phyloP scores from a whole-genome alignment of 2,797 vertebrate species.

The Lophotriccus pileatus region DNA sequence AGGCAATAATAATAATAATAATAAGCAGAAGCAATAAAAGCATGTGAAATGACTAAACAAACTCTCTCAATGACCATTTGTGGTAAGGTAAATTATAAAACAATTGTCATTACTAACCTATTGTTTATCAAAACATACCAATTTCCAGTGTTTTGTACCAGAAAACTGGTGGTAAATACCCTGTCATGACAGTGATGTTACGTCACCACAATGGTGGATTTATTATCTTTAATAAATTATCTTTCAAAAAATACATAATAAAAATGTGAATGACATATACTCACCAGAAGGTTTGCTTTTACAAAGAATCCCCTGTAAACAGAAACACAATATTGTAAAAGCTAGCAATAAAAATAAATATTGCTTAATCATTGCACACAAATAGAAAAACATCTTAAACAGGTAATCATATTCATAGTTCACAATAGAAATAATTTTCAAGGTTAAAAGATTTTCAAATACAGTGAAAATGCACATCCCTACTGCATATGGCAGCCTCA shows the following conservation, averaged over 20 bases:
- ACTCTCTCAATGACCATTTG: background rate
- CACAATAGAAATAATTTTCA: background rate
- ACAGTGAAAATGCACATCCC: background rate
- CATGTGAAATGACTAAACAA: background rate
- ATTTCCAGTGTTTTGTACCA: background rate
- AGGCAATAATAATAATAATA: background rate
- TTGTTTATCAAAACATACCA: background rate
- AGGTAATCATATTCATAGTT: background rate
- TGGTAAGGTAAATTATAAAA: background rate
- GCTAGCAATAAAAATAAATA: background rate
- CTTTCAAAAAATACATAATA: background rate
- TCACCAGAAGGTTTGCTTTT: conserved; percentile 64
- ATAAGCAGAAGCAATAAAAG: background rate
- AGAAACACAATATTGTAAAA: conserved; percentile 38
- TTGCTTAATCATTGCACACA: background rate
- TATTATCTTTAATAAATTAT: background rate
- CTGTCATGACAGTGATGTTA: background rate
- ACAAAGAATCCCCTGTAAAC: conserved; percentile 68
- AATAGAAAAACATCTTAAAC: background rate
- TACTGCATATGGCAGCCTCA: background rate
- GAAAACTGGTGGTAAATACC: background rate
- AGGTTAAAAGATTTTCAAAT: background rate
- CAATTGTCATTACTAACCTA: background rate
- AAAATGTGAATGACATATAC: conserved; percentile 15
- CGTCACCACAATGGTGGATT: background rate